Evolutionary conservation across 2,113 vertebrate genomes (phyloP), one percentile per base, ranked within the genome.

Genomic region (Penelope pileata): DNA sequence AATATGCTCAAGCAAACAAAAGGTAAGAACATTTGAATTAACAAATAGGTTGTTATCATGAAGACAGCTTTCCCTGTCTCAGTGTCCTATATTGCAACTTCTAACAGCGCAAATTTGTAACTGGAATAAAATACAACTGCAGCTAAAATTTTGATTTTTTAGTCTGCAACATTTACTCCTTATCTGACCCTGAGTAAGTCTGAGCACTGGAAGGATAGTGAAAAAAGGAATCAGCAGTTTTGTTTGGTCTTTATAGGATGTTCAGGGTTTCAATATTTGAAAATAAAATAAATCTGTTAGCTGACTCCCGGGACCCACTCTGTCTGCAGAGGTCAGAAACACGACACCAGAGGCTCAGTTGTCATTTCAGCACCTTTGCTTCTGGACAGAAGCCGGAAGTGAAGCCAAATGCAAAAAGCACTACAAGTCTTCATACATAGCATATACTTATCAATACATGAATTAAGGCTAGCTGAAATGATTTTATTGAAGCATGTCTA

Each of bases 381-480:
- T 42, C 69, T 94, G 93, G 94, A 89, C 91, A 96, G 94, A 94
- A 93, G 63, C 79, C 66, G 17, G 43, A 86, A 90, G 24, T 16
- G 40, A 91, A 76, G n/a, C 29, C 64, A 80, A 81, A 69, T 16
- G 2, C 10, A 50, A 34, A 78, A 50, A 67, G 16, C 47, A 86
- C 38, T 24, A 10, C 0, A 72, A 47, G 7, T 16, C 7, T 29
- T 13, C 2, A 2, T 43, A 26, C 5, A 16, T 4, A 62, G 13
- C 16, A 26, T 22, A 8, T n/a, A 45, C 2, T 38, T 53, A 30
- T 6, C 64, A 80, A 18, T 7, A 60, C 2, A 48, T 3, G 68
- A 60, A 79, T 40, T 58, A 34, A 90, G 48, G 12, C 8, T 58
- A 70, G 8, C 12, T 70, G 12, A 74, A 90, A 59, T 67, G 18